These are phyloP conservation scores for Girardia tigrina DNA, from an alignment of 2,888 invertebrate genomes.

Conservation along the genomic window DNA sequence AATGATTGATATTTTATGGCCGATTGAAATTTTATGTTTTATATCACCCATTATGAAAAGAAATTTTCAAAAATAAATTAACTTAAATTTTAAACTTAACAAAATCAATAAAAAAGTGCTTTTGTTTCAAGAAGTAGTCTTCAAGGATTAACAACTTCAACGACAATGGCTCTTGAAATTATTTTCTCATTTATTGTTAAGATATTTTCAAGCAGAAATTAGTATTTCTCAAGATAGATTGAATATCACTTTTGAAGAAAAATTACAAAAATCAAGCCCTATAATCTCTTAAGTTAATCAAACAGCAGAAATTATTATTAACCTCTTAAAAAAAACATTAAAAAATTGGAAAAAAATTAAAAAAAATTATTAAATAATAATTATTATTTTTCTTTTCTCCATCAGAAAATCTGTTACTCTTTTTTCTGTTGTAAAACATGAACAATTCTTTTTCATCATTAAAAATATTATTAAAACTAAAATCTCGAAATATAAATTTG, in stretches of 20 bases:
- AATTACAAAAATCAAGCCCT: too few species aligned
- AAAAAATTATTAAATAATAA: not conserved
- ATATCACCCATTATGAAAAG: too few species aligned
- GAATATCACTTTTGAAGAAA: not conserved
- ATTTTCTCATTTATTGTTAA: not conserved
- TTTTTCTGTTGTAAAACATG: not conserved
- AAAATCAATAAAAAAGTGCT: not conserved
- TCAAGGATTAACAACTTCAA: not conserved
- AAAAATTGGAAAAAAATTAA: not conserved
- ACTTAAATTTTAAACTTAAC: slow-evolving; percentile 9
- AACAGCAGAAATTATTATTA: too few species aligned
- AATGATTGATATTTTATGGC: too few species aligned
- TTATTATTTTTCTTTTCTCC: not conserved
- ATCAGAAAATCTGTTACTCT: not conserved
- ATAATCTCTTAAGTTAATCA: too few species aligned
- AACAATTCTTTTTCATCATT: not conserved
- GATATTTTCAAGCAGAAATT: not conserved
- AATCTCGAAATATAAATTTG: not conserved
- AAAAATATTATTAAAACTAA: not conserved
- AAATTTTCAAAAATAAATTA: too few species aligned
- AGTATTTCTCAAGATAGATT: not conserved
- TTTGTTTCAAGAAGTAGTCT: not conserved
- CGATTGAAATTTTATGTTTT: too few species aligned
- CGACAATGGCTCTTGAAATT: not conserved
- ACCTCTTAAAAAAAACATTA: not conserved